Conservation (phyloP, 2,888 invertebrate genomes). For the Lycaena phlaeas region DNA sequence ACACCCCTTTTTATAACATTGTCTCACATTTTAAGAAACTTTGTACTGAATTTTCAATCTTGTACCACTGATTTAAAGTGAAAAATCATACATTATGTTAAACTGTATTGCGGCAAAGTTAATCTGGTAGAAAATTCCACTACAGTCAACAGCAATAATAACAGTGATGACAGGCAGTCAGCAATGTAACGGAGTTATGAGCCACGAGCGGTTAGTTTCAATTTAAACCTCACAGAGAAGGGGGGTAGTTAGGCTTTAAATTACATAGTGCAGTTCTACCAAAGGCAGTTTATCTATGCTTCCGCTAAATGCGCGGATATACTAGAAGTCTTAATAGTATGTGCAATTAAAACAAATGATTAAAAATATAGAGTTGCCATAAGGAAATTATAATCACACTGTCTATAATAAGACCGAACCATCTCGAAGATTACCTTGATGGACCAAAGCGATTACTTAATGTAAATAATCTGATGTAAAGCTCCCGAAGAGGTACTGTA, state of each 20-base stretch:
- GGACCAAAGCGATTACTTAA: too few species aligned
- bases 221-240: slow-evolving; percentile 32
- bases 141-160: slow-evolving; percentile 21
- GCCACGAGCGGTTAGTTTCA: slow-evolving; percentile 39
- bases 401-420: too few species aligned
- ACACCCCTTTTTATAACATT: slow-evolving; percentile 19
- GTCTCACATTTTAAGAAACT: background rate
- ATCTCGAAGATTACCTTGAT: too few species aligned
- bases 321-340: slow-evolving; percentile 5
- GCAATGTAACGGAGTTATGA: slow-evolving; percentile 36
- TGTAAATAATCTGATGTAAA: too few species aligned
- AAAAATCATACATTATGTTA: background rate
- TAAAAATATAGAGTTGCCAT: slow-evolving; percentile 4
- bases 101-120: background rate
- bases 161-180: slow-evolving; percentile 29
- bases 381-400: too few species aligned
- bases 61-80: slow-evolving; percentile 5
- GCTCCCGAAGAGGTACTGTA: too few species aligned
- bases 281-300: slow-evolving; percentile 35
- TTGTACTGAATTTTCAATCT: slow-evolving; percentile 7
- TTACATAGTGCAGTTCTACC: slow-evolving; percentile 32
- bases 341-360: slow-evolving; percentile 12
- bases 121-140: slow-evolving; percentile 13
- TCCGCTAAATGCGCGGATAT: slow-evolving; percentile 21
- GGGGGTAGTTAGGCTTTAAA: slow-evolving; percentile 34